phyloP scores from a whole-genome alignment of 2,888 invertebrate genomes.

The Coenonympha glycerion region DNA sequence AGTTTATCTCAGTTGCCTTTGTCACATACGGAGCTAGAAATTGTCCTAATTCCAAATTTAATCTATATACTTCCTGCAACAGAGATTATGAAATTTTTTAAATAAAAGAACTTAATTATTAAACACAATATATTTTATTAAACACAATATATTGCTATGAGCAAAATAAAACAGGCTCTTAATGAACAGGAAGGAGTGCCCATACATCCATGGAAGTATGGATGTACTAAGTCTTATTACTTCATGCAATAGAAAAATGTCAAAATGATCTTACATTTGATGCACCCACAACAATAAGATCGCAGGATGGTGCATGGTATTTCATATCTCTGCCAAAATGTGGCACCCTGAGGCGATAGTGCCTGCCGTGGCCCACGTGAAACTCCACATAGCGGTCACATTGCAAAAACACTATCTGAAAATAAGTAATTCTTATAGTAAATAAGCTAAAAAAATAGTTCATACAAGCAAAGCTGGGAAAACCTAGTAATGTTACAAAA shows the following conservation, averaged over 20 bases:
- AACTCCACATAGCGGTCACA: constrained; percentile 92
- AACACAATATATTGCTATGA: too few relatives aligned
- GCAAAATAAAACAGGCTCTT: too few relatives aligned
- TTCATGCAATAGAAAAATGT: background rate
- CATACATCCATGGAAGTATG: too few relatives aligned
- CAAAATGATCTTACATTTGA: constrained; percentile 74
- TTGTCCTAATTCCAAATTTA: constrained; percentile 96
- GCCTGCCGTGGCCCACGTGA: constrained; percentile 94
- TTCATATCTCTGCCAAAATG: constrained; percentile 96
- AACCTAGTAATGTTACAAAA: too few relatives aligned
- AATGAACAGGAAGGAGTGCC: too few relatives aligned
- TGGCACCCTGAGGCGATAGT: constrained; percentile 93
- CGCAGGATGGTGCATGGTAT: constrained; percentile 92
- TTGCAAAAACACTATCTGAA: constrained; percentile 91
- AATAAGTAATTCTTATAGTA: constrained; percentile 29
- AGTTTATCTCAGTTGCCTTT: constrained; percentile 85
- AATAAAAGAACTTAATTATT: too few relatives aligned
- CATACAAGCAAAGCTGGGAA: too few relatives aligned
- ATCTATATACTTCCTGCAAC: constrained; percentile 90
- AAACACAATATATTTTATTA: too few relatives aligned
- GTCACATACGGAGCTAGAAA: constrained; percentile 91
- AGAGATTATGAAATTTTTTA: constrained; percentile 23
- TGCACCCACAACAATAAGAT: constrained; percentile 93
- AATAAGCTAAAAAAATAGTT: constrained; percentile 5
- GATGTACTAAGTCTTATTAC: too few relatives aligned